Evolutionary conservation across 2,113 vertebrate species (phyloP).

Genomic region (Terrapene triunguis): DNA sequence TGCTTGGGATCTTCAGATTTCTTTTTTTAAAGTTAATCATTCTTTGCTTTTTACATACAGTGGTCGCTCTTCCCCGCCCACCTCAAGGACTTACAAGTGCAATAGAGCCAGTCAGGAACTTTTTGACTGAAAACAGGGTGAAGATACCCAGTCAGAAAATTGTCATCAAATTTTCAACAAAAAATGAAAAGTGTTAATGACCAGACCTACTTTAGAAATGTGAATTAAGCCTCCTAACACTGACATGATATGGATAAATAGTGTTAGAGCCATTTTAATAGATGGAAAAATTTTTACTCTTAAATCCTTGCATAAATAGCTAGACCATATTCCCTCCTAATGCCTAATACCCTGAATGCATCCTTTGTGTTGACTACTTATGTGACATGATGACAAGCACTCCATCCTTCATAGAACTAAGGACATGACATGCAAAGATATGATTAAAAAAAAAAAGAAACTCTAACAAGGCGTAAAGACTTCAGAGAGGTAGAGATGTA

Average conservation of each 20-base stretch:
- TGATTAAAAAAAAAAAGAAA: not conserved
- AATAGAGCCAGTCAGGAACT: not conserved
- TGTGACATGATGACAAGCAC: not conserved
- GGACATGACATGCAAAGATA: not conserved
- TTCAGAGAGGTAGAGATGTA: rapidly evolving
- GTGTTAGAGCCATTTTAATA: not conserved
- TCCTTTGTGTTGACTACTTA: not conserved
- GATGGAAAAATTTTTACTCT: not conserved
- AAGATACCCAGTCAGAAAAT: not conserved
- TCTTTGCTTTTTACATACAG: not conserved
- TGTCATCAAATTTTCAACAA: not conserved
- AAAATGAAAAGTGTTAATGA: not conserved
- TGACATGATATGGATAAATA: not conserved
- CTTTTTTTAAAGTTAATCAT: not conserved
- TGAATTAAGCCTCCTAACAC: not conserved
- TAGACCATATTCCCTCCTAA: not conserved
- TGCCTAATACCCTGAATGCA: not conserved
- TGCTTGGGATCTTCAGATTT: not conserved
- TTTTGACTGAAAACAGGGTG: not conserved
- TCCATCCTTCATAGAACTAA: not conserved
- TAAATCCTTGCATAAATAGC: not conserved
- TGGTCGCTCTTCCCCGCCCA: not conserved
- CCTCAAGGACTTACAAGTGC: not conserved
- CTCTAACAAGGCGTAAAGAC: not conserved
- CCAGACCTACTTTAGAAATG: not conserved